A percentile compares a stretch with the other conserved stretches of the same genome.
Evolutionary conservation across 2,888 invertebrate species (phyloP).

Genomic region (Xestoiulus laeticollis): DNA sequence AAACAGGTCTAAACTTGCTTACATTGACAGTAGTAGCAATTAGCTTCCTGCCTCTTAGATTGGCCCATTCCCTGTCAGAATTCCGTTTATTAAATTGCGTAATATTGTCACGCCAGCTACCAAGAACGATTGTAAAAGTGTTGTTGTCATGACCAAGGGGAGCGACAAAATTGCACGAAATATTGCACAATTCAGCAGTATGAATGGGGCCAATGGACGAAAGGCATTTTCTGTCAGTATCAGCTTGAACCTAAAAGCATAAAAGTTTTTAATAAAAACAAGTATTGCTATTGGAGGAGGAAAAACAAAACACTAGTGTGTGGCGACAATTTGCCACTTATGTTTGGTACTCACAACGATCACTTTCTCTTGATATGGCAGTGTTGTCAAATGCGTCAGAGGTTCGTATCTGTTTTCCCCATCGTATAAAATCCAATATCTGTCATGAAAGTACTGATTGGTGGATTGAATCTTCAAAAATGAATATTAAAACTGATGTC

Average conservation of each 20-base stretch:
- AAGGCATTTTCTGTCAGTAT: background rate
- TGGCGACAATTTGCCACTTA: background rate
- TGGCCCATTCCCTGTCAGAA: constrained; percentile 19
- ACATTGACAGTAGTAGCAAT: constrained; percentile 49
- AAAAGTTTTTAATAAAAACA: constrained; percentile 35
- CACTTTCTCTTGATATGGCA: constrained; percentile 47
- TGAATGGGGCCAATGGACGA: background rate
- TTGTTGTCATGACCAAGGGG: background rate
- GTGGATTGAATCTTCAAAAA: constrained; percentile 46
- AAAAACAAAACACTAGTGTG: background rate
- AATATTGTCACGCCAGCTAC: background rate
- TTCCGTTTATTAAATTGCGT: background rate
- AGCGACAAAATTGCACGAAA: background rate
- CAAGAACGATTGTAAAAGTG: background rate
- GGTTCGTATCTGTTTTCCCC: background rate
- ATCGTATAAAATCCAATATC: constrained; percentile 49
- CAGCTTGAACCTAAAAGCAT: background rate
- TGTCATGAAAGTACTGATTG: constrained; percentile 45
- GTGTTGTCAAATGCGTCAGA: constrained; percentile 38
- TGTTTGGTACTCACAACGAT: background rate
- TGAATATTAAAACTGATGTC: constrained; percentile 34
- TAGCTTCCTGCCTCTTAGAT: constrained; percentile 32
- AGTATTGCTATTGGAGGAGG: background rate
- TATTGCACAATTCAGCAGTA: background rate
- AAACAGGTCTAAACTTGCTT: background rate